phyloP scores from a whole-genome alignment of 2,888 invertebrate species.

The Oscheius sp. region DNA sequence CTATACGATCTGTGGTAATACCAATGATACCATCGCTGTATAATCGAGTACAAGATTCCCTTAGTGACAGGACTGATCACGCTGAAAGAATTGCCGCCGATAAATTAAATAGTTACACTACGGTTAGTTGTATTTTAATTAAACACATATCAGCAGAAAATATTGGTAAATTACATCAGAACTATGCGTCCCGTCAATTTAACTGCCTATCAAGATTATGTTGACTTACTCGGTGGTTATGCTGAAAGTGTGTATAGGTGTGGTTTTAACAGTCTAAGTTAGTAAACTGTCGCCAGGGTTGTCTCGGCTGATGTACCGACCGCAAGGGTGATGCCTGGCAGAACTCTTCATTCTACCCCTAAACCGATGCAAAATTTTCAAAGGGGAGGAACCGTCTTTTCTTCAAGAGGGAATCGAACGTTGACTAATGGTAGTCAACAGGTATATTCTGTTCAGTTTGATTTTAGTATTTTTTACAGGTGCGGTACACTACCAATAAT shows the following conservation, averaged over 20 bases:
- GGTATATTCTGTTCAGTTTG: neutral
- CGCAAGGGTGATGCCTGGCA: neutral
- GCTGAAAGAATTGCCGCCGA: constrained; percentile 35
- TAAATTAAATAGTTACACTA: constrained; percentile 28
- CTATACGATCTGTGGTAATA: constrained; percentile 39
- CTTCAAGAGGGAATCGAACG: neutral
- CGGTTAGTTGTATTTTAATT: constrained; percentile 26
- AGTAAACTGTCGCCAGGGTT: neutral
- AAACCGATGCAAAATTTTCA: neutral
- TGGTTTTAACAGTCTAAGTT: neutral
- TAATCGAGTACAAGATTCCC: constrained; percentile 10
- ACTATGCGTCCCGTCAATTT: constrained; percentile 25
- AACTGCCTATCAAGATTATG: constrained; percentile 24
- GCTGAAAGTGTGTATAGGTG: constrained; percentile 35
- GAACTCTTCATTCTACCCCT: neutral
- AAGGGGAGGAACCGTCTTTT: neutral
- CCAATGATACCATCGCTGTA: constrained; percentile 32
- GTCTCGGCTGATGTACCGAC: neutral
- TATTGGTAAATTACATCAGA: constrained; percentile 37
- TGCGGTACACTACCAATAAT: neutral
- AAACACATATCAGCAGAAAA: constrained; percentile 40
- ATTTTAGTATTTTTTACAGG: neutral
- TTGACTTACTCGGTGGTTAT: constrained; percentile 30
- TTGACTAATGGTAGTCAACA: neutral
- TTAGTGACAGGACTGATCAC: constrained; percentile 16